A percentile compares a stretch with the other conserved stretches of the same genome.
These are phyloP conservation scores for Streptopelia turtur DNA, from an alignment of 2,797 vertebrate genomes.

Conservation along the genomic window DNA sequence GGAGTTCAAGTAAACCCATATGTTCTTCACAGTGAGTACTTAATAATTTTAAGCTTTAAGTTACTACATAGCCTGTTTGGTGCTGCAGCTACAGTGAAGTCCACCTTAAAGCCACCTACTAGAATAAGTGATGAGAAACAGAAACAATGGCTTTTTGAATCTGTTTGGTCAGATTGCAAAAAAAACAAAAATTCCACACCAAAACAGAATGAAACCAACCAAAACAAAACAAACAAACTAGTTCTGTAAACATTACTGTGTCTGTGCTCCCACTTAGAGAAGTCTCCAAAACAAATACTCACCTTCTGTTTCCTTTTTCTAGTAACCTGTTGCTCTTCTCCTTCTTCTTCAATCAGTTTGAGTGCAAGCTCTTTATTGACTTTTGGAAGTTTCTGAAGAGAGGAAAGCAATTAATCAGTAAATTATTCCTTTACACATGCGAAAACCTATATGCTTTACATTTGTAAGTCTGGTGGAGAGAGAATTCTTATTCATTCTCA, in stretches of 20 bases:
- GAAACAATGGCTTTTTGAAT: not conserved
- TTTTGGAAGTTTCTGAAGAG: conserved; percentile 89
- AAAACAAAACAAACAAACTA: not conserved
- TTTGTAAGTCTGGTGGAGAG: not conserved
- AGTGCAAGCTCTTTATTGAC: conserved; percentile 97
- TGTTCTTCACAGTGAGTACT: not conserved
- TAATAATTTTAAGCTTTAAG: not conserved
- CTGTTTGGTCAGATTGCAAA: not conserved
- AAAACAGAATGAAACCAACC: too few species aligned
- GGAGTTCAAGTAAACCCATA: accelerated
- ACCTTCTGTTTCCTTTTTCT: conserved; percentile 94
- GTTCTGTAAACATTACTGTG: not conserved
- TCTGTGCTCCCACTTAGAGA: not conserved
- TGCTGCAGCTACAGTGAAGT: not conserved
- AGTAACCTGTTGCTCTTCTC: conserved; percentile 78
- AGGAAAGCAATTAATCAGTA: not conserved
- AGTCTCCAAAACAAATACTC: not conserved
- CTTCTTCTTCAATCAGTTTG: conserved; percentile 94
- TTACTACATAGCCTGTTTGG: not conserved
- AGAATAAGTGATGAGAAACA: not conserved
- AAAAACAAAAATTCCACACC: too few species aligned
- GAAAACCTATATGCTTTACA: not conserved
- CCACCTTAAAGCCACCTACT: not conserved
- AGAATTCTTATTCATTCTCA: not conserved
- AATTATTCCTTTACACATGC: not conserved